A percentile compares a stretch with the other conserved stretches of the same genome.
Evolutionary conservation across 1,140 invertebrate species (phyloP).

Genomic region (Lysiphlebus fabarum): DNA sequence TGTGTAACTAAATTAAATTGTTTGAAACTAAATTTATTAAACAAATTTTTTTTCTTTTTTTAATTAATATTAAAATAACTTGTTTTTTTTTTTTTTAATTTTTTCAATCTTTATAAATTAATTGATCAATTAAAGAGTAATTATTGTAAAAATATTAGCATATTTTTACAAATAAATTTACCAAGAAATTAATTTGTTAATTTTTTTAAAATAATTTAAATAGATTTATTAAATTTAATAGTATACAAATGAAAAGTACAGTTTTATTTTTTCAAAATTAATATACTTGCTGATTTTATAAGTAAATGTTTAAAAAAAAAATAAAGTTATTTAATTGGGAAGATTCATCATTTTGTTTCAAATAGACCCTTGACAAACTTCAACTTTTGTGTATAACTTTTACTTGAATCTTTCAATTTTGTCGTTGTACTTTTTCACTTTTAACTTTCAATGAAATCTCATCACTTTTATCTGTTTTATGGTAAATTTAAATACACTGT

Average conservation of each 20-base stretch:
- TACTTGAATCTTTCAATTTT: slow-evolving; percentile 14
- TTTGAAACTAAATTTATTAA: no score
- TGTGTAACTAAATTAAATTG: no score
- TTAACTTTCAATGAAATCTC: slow-evolving; percentile 7
- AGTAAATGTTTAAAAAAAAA: background rate
- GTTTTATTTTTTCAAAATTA: no score
- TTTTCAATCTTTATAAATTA: no score
- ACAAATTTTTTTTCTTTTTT: no score
- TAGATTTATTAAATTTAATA: background rate
- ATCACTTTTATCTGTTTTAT: slow-evolving; percentile 20
- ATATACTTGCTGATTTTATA: background rate
- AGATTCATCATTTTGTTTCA: slow-evolving; percentile 19
- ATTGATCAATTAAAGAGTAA: no score
- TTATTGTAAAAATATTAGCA: no score
- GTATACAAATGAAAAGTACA: background rate
- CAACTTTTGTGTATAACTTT: slow-evolving; percentile 6
- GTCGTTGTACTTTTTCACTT: slow-evolving; percentile 4
- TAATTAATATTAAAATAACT: no score
- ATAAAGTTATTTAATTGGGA: slow-evolving; percentile 20
- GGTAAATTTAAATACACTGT: slow-evolving; percentile 1
- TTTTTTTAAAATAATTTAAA: background rate
- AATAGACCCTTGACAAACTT: slow-evolving; percentile 18
- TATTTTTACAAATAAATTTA: no score
- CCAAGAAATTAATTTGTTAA: no score
- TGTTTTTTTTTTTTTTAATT: no score